Conservation (phyloP, 92 coral and sea anemone genomes). For the Bergia puertoricense region DNA sequence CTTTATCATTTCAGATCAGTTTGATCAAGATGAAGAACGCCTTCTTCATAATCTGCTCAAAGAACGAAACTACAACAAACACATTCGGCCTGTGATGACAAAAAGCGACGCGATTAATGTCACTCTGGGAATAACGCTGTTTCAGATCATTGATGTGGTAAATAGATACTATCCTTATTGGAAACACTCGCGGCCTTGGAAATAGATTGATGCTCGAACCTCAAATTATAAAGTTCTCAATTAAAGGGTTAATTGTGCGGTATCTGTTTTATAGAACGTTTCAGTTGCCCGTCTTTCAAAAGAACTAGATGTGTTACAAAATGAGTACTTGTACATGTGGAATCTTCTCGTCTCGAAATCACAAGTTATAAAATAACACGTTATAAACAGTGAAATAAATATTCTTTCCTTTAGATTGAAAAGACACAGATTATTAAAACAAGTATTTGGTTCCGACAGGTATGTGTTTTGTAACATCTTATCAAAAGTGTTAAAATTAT, state of each 20-base stretch:
- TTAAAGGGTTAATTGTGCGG: too few relatives aligned
- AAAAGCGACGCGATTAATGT: slow-evolving; percentile 68
- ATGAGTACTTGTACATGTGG: too few relatives aligned
- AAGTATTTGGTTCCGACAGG: slow-evolving; percentile 92
- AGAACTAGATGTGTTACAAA: too few relatives aligned
- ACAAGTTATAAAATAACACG: too few relatives aligned
- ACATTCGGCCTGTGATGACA: slow-evolving; percentile 71
- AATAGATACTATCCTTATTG: background rate
- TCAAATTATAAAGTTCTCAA: background rate
- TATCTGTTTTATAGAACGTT: too few relatives aligned
- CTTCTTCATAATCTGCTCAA: slow-evolving; percentile 29
- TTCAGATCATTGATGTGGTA: slow-evolving; percentile 88
- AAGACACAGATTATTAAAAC: slow-evolving; percentile 77
- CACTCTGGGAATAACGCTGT: slow-evolving; percentile 79
- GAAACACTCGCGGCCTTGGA: too few relatives aligned
- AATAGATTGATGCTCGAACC: background rate
- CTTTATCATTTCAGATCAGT: background rate
- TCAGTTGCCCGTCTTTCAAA: too few relatives aligned
- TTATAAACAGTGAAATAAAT: too few relatives aligned
- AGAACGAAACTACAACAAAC: slow-evolving; percentile 53
- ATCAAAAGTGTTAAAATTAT: too few relatives aligned
- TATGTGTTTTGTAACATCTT: slow-evolving; percentile 7
- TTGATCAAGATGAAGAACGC: slow-evolving; percentile 33
- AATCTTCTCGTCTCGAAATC: too few relatives aligned
- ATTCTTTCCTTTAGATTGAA: slow-evolving; percentile 65